Evolutionary conservation across 2,113 vertebrate species (phyloP).

Genomic region (Atherinomorus stipes): DNA sequence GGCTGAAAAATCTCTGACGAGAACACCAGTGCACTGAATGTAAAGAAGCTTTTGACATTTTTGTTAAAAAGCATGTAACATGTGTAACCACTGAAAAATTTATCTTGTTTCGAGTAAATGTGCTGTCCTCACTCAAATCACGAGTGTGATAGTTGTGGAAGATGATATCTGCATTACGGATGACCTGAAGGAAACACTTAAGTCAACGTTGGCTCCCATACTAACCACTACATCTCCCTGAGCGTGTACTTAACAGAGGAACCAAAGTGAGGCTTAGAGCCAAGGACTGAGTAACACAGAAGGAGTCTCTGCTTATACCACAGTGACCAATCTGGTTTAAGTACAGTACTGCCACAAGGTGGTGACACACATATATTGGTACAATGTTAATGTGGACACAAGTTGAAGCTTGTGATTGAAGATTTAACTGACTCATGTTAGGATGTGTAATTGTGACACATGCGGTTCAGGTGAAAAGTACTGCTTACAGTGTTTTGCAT

Average conservation of each 20-base stretch:
- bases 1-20: background rate
- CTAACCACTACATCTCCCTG: too few species aligned
- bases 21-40: constrained; percentile 44
- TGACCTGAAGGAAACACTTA: background rate
- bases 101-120: background rate
- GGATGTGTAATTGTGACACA: constrained; percentile 2
- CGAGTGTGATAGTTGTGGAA: background rate
- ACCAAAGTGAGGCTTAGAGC: background rate
- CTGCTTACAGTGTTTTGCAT: background rate
- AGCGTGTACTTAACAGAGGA: too few species aligned
- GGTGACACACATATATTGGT: constrained; percentile 1
- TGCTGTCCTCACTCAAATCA: too few species aligned
- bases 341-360: constrained; percentile 1
- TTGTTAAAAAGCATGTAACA: background rate
- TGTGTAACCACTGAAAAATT: constrained; percentile 3
- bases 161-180: background rate
- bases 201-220: background rate
- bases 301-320: background rate
- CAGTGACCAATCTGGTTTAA: background rate
- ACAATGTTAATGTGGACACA: background rate
- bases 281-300: background rate
- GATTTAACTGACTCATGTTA: constrained; percentile 2
- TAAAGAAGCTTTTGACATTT: constrained; percentile 14
- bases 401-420: background rate
- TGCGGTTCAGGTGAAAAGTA: constrained; percentile 27